Conservation (phyloP, 1,140 invertebrate genomes). For the Argopecten irradians region DNA sequence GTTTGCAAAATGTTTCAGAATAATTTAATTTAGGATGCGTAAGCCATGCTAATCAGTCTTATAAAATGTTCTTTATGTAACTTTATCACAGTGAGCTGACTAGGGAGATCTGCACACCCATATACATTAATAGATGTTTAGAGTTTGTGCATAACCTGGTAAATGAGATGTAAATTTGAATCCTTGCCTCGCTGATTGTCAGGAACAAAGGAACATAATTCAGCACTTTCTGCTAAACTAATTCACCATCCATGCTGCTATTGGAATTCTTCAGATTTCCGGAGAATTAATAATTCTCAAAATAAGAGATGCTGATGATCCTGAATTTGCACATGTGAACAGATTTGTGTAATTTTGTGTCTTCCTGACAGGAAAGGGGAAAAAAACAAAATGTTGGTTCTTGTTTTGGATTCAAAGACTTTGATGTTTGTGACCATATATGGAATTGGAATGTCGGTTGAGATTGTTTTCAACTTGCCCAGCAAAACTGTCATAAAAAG, state of each 20-base stretch:
- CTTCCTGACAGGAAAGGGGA: background rate
- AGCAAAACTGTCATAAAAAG: background rate
- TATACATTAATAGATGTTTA: background rate
- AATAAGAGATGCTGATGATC: background rate
- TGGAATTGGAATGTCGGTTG: background rate
- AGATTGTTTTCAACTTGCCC: constrained; percentile 6
- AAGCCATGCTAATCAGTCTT: background rate
- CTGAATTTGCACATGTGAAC: background rate
- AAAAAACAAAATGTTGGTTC: background rate
- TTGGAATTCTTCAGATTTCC: constrained; percentile 15
- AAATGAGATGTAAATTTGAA: constrained; percentile 23
- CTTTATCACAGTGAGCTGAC: background rate
- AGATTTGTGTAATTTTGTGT: constrained; percentile 5
- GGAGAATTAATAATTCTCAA: constrained; percentile 10
- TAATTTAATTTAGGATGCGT: background rate
- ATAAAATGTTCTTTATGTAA: background rate
- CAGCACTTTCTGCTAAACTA: background rate
- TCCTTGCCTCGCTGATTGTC: background rate
- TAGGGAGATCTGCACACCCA: background rate
- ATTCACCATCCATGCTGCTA: background rate
- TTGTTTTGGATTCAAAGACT: background rate
- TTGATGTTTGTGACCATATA: background rate
- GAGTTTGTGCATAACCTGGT: background rate
- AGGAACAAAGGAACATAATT: background rate
- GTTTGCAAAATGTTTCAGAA: background rate